These are phyloP conservation scores for Protosalanx chinensis DNA, from an alignment of 2,797 vertebrate species.

Conservation along the genomic window DNA sequence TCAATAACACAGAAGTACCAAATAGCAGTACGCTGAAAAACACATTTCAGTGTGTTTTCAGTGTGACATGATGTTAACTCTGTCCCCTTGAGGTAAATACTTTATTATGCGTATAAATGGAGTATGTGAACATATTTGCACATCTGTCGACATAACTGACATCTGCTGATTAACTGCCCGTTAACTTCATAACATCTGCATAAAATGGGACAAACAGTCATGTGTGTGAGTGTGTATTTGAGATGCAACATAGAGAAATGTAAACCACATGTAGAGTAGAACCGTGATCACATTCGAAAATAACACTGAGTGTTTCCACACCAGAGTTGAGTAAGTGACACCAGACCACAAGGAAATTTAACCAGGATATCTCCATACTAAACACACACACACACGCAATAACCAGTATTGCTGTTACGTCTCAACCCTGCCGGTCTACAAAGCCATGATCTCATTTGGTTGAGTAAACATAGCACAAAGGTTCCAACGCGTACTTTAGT, in stretches of 20 bases:
- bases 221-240: not conserved
- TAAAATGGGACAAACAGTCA: not conserved
- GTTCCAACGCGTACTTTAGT: not conserved
- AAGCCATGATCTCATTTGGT: slow-evolving; percentile 36
- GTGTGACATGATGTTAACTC: too few species aligned
- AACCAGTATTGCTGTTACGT: slow-evolving; percentile 37
- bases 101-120: too few species aligned
- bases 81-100: too few species aligned
- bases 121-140: too few species aligned
- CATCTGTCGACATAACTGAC: too few species aligned
- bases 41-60: too few species aligned
- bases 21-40: too few species aligned
- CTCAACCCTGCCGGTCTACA: slow-evolving; percentile 29
- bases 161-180: too few species aligned
- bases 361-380: slow-evolving; percentile 48
- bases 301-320: slow-evolving; percentile 43
- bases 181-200: not conserved
- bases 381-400: slow-evolving; percentile 14
- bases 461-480: slow-evolving; percentile 37
- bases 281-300: slow-evolving; percentile 43
- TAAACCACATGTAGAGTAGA: not conserved
- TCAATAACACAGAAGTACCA: too few species aligned
- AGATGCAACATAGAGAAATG: not conserved
- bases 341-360: slow-evolving; percentile 47
- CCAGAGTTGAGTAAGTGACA: slow-evolving; percentile 58